These are phyloP conservation scores for Andrena fulva DNA, from an alignment of 2,888 invertebrate genomes.

Conservation along the genomic window DNA sequence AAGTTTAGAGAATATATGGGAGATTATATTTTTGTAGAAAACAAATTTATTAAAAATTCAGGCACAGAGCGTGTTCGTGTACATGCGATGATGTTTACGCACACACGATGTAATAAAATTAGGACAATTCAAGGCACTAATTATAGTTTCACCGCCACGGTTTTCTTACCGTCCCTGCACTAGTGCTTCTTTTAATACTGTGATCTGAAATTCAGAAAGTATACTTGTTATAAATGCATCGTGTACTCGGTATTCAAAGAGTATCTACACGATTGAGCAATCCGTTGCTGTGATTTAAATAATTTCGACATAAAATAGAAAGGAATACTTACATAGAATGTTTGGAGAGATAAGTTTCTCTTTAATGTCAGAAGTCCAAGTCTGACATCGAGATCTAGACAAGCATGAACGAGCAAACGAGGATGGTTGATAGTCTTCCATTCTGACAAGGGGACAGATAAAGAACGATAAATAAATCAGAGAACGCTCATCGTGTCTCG, in stretches of 20 bases:
- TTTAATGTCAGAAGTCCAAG: conserved; percentile 82
- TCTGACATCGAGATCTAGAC: conserved; percentile 81
- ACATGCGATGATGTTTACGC: conserved; percentile 36
- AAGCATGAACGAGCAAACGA: conserved; percentile 72
- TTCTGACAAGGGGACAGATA: conserved; percentile 37
- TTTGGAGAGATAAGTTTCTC: conserved; percentile 78
- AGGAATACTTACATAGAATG: conserved; percentile 75
- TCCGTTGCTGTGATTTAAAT: background rate
- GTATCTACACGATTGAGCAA: background rate
- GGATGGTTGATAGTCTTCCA: conserved; percentile 66
- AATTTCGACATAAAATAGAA: background rate
- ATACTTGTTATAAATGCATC: background rate
- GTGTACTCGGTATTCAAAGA: background rate
- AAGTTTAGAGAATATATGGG: background rate
- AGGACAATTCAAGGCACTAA: conserved; percentile 55
- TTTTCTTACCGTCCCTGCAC: conserved; percentile 82
- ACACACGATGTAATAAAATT: conserved; percentile 22
- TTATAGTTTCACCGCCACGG: conserved; percentile 80
- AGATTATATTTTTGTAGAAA: conserved; percentile 43
- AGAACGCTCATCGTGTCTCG: background rate
- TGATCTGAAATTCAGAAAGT: conserved; percentile 75
- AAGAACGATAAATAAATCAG: conserved; percentile 20
- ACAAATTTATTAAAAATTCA: conserved; percentile 67
- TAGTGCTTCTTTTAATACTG: conserved; percentile 82
- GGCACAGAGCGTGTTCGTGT: conserved; percentile 58